Evolutionary conservation across 1,140 invertebrate species (phyloP).

Genomic region (Oreohelix idahoensis): DNA sequence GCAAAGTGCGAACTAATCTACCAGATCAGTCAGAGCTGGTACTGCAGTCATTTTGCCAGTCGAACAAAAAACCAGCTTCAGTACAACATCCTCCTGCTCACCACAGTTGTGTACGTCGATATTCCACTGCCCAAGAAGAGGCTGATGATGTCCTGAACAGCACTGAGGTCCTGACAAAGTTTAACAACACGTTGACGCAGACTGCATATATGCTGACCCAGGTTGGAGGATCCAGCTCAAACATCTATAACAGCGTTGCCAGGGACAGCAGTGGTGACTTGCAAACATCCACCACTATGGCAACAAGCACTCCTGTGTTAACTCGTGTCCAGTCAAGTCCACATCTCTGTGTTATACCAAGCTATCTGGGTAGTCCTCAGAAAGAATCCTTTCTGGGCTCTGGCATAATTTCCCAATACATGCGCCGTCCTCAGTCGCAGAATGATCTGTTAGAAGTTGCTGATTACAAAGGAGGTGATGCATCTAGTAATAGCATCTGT

Average conservation of each 20-base stretch:
- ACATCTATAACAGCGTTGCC: neutral
- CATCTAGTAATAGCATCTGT: neutral
- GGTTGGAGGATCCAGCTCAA: neutral
- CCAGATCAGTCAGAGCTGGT: constrained; percentile 16
- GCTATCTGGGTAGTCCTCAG: neutral
- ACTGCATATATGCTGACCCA: neutral
- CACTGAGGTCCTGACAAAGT: neutral
- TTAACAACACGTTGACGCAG: constrained; percentile 6
- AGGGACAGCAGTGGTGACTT: neutral
- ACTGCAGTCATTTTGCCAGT: constrained; percentile 18
- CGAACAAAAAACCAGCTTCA: neutral
- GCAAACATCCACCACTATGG: neutral
- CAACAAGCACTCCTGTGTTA: neutral
- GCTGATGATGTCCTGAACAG: neutral
- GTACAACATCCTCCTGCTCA: neutral
- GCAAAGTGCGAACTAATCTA: neutral
- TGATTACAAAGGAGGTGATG: neutral
- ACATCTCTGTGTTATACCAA: neutral
- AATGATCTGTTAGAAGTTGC: neutral
- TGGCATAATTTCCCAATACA: neutral
- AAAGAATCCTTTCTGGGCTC: neutral
- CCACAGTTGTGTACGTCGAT: neutral
- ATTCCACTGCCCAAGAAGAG: constrained; percentile 20
- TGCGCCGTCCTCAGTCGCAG: neutral
- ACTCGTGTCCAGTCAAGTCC: neutral